Evolutionary conservation across 1,140 invertebrate genomes (phyloP), one percentile per base, ranked within the genome.

Genomic region (Drosophila guanche): DNA sequence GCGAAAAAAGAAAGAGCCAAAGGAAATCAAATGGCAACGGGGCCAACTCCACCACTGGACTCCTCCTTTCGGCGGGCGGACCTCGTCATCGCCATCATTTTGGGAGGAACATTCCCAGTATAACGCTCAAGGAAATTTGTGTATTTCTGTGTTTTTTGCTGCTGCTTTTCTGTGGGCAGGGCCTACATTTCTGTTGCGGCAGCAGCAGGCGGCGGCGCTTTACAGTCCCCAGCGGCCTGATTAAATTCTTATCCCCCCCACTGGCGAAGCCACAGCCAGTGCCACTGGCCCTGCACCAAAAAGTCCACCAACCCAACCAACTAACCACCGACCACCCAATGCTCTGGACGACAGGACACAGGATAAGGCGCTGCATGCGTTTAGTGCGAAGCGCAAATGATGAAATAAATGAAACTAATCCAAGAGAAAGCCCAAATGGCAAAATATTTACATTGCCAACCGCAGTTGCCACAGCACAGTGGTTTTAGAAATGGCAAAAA

Each of bases 371-470:
- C 59, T 69, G 78, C 55, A 88, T 88, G 78, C 74, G 79, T 86
- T 86, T 86, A 77, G 81, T 86, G 78, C 75, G 77, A 63, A 58
- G 81, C 73, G 73, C 77, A 86, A 86, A 86, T 86, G 81, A 81
- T 83, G 83, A 88, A 88, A 88, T 88, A 88, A 88, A 88, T 77
- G 83, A 88, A 86, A 86, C 83, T 86, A 86, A 86, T 86, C 83
- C 83, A 69, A 88, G 85, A 88, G 78, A 88, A 88, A 83, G 84
- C 79, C 84, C 75, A 69, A 88, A 76, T 89, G 66, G 75, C 84
- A 83, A 88, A 86, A 88, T 88, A 89, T 88, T 88, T 89, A 88
- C 84, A 88, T 86, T 88, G 78, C 51, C 83, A 78, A 57, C 56
- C 56, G 54, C 77, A 66, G 14, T 65, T n/a, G 42, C 67, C 65